Conservation (phyloP, 2,113 vertebrate species). For the Mungos mungo region DNA sequence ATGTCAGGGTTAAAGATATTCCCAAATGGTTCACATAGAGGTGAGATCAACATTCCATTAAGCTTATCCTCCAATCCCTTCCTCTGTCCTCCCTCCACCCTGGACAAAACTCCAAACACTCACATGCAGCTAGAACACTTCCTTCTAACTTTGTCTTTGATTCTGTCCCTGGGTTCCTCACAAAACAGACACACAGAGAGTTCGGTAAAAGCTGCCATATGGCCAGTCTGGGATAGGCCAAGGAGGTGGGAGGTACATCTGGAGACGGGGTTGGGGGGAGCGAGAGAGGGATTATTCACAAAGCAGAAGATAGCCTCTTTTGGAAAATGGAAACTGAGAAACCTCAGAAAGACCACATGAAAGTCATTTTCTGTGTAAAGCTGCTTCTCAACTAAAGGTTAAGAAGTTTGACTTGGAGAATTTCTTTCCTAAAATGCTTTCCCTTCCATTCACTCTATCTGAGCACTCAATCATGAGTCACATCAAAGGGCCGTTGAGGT, state of each 20-base stretch:
- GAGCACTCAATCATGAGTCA: neutral
- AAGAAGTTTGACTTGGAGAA: slow-evolving; percentile 23
- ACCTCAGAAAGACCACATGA: neutral
- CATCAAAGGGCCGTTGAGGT: neutral
- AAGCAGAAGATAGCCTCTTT: neutral
- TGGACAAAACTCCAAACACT: neutral
- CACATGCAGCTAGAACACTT: neutral
- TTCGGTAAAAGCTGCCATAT: neutral
- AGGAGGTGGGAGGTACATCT: accelerated
- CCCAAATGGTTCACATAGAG: neutral
- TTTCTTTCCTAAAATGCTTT: neutral
- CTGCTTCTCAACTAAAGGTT: slow-evolving; percentile 19
- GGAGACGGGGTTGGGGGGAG: no score
- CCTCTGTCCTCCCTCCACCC: neutral
- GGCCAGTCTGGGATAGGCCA: neutral
- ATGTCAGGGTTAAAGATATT: neutral
- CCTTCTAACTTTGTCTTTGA: neutral
- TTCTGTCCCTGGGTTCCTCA: neutral
- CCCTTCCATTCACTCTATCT: neutral
- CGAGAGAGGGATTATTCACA: neutral
- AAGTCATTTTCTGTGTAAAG: neutral
- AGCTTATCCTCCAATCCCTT: neutral
- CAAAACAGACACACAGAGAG: neutral
- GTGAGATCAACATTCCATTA: neutral
- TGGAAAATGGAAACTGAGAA: neutral